Evolutionary conservation across 2,888 invertebrate species (phyloP), one percentile per base, ranked within the genome.

Genomic region (Cephus spinipes): DNA sequence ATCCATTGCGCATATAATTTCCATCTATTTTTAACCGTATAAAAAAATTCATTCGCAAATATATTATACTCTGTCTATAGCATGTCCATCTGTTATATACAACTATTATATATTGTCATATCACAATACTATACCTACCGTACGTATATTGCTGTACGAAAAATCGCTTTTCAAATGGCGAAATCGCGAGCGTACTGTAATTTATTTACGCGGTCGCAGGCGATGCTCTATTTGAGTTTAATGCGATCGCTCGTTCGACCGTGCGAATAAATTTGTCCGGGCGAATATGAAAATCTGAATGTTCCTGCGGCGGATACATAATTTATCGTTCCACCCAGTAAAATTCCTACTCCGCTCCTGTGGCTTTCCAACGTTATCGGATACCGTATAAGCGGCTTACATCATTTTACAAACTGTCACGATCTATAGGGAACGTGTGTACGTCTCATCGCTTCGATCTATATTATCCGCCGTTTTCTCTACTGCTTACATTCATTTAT

Each of bases 301-400:
- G 55, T 55, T 55, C 55, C 55, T 23, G 55, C 55, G 55, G 55
- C 55, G 23, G 55, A 55, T 55, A 55, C 55, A 55, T 55, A 55
- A 55, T 55, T 55, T 55, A 55, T 55, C 55, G 55, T 55, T 55
- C 23, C 15, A 23, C 55, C 55, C 23, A 55, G 55, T 55, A 55
- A 55, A 55, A 55, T 55, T 55, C 55, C 55, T 55, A 55, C 55
- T 55, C 23, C 23, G 55, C 55, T 55, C 23, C 55, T 55, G 23
- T 55, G 55, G 55, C 55, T 55, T 55, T 55, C 55, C 55, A 55
- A 55, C 55, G 33, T 55, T 76, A 76, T 76, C 76, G 73, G 76
- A 31, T 55, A 35, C 73, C 55, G 73, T 68, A 74, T 73, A 77
- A 77, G 77, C 77, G 68, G 77, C 77, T 77, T 77, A 77, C 69